Evolutionary conservation across 2,113 vertebrate genomes (phyloP).

Genomic region (Microcebus jonahi): DNA sequence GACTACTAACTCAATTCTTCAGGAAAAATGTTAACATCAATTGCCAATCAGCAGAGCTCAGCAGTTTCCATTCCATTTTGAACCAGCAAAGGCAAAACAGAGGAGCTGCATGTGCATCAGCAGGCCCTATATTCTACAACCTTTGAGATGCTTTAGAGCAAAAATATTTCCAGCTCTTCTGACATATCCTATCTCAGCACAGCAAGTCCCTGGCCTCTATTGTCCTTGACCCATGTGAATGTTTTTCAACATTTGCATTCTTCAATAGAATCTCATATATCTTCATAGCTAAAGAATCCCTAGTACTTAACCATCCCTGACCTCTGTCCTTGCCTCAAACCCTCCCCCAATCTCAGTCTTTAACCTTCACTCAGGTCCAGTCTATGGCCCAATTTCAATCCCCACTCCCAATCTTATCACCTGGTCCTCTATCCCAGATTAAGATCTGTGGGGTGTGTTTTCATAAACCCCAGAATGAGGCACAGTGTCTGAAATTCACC

Average conservation of each 20-base stretch:
- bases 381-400: neutral
- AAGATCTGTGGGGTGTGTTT: neutral
- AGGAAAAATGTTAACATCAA: neutral
- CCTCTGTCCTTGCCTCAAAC: neutral
- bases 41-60: neutral
- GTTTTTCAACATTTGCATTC: neutral
- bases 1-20: neutral
- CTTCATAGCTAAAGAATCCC: neutral
- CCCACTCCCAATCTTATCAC: neutral
- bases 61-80: too few species aligned
- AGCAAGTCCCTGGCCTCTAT: neutral
- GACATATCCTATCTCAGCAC: slow-evolving; percentile 50
- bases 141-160: neutral
- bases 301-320: neutral
- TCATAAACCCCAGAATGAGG: neutral
- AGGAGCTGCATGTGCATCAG: neutral
- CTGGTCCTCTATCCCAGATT: neutral
- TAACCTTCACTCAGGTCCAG: neutral
- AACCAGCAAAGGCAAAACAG: neutral
- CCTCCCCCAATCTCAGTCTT: too few species aligned
- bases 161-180: neutral
- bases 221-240: neutral
- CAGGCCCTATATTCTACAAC: neutral
- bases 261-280: neutral
- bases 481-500: neutral